A percentile compares a stretch with the other conserved stretches of the same genome.
phyloP scores from a whole-genome alignment of 1,140 invertebrate species.

The Rhyacophila brunnea region DNA sequence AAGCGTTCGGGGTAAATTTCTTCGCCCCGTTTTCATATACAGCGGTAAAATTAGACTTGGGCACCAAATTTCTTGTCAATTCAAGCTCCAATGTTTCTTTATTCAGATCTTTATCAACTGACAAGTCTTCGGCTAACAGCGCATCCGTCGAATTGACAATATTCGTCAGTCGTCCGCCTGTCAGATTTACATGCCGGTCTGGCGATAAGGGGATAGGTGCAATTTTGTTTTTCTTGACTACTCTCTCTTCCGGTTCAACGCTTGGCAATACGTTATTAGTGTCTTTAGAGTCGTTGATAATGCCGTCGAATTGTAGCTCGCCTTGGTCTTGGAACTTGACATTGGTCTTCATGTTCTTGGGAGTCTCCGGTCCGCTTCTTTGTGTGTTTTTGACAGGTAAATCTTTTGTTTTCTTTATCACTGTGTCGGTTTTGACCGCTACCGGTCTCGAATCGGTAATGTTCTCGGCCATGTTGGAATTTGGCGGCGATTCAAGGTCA shows the following conservation, averaged over 20 bases:
- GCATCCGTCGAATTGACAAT: background rate
- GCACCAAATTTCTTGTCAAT: constrained; percentile 23
- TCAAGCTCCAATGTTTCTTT: constrained; percentile 18
- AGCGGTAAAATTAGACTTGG: constrained; percentile 26
- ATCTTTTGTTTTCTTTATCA: constrained; percentile 12
- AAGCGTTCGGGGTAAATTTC: constrained; percentile 22
- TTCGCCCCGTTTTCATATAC: constrained; percentile 24
- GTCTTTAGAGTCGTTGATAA: constrained; percentile 23
- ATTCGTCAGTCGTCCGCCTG: background rate
- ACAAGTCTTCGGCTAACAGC: background rate
- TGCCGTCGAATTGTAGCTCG: constrained; percentile 17
- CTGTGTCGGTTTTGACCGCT: background rate
- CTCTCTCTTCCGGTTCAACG: constrained; percentile 11
- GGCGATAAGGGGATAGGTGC: background rate
- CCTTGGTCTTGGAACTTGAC: constrained; percentile 16
- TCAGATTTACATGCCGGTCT: constrained; percentile 6
- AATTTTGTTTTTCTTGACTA: constrained; percentile 14
- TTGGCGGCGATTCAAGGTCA: constrained; percentile 8
- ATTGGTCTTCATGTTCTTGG: constrained; percentile 21
- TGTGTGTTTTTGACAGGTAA: constrained; percentile 3
- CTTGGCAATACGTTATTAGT: constrained; percentile 23
- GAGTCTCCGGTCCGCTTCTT: constrained; percentile 6
- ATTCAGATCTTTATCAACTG: constrained; percentile 15
- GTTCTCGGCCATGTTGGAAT: constrained; percentile 13
- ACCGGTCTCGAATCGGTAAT: constrained; percentile 4